Evolutionary conservation across 1,140 invertebrate genomes (phyloP).

Genomic region (Drosophila teissieri): DNA sequence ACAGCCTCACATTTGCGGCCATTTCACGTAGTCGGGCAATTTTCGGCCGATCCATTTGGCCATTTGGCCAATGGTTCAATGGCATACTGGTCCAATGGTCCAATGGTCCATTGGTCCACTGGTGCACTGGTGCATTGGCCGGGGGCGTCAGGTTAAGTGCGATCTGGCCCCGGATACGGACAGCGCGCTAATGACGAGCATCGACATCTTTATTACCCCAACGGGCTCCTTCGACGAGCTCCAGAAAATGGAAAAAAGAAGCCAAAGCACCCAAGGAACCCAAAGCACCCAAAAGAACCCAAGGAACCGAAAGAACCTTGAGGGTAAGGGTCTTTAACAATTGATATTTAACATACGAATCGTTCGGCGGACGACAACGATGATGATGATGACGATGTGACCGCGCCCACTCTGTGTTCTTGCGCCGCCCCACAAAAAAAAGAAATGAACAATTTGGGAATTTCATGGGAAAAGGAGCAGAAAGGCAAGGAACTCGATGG

Average conservation of each 20-base stretch:
- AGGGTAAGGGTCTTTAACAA: constrained; percentile 23
- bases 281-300: background rate
- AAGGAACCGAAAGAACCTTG: background rate
- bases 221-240: background rate
- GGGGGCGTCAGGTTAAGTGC: constrained; percentile 35
- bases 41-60: constrained; percentile 3
- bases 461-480: background rate
- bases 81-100: too few relatives aligned
- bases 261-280: background rate
- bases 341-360: constrained; percentile 55
- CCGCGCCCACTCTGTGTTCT: constrained; percentile 19
- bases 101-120: background rate
- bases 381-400: constrained; percentile 17
- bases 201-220: constrained; percentile 47
- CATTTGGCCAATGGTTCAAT: background rate
- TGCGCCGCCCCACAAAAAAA: constrained; percentile 10
- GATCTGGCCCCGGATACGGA: constrained; percentile 34
- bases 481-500: background rate
- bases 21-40: constrained; percentile 32
- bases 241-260: too few relatives aligned
- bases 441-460: constrained; percentile 2
- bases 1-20: constrained; percentile 21
- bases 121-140: constrained; percentile 5
- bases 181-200: constrained; percentile 41
- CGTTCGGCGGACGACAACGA: constrained; percentile 21